These are phyloP conservation scores for Sminthurinus signatus DNA, from an alignment of 1,140 invertebrate genomes.

Conservation along the genomic window DNA sequence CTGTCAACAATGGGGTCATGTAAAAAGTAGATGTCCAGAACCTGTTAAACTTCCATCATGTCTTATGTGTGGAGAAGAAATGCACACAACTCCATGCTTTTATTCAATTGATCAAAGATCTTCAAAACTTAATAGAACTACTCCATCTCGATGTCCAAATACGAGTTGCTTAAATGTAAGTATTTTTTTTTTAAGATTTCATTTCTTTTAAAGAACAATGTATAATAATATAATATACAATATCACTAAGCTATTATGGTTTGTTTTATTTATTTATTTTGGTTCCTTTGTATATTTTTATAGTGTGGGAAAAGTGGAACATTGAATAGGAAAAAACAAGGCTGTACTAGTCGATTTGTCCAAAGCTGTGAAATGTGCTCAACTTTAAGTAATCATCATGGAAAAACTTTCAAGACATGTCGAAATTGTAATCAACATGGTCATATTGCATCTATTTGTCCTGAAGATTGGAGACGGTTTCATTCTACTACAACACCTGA, in stretches of 20 bases:
- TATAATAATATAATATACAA: too few species aligned
- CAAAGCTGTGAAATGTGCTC: neutral
- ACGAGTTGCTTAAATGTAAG: slow-evolving; percentile 3
- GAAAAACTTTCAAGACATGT: too few species aligned
- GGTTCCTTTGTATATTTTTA: too few species aligned
- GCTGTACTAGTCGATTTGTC: neutral
- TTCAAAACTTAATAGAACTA: neutral
- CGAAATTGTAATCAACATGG: neutral
- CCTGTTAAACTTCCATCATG: neutral
- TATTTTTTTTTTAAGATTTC: neutral
- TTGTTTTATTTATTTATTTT: too few species aligned
- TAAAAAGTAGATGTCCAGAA: neutral
- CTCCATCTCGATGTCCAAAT: neutral
- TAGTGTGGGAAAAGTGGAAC: too few species aligned
- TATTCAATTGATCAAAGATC: neutral
- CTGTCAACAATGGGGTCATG: neutral
- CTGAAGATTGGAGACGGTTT: neutral
- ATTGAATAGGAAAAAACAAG: too few species aligned
- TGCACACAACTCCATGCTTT: neutral
- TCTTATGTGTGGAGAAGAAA: neutral
- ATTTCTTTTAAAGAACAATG: neutral
- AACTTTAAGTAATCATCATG: neutral
- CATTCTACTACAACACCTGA: neutral
- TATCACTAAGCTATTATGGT: too few species aligned
- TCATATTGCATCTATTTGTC: neutral